Conservation (phyloP, 2,888 invertebrate species). For the Ophonus ardosiacus region DNA sequence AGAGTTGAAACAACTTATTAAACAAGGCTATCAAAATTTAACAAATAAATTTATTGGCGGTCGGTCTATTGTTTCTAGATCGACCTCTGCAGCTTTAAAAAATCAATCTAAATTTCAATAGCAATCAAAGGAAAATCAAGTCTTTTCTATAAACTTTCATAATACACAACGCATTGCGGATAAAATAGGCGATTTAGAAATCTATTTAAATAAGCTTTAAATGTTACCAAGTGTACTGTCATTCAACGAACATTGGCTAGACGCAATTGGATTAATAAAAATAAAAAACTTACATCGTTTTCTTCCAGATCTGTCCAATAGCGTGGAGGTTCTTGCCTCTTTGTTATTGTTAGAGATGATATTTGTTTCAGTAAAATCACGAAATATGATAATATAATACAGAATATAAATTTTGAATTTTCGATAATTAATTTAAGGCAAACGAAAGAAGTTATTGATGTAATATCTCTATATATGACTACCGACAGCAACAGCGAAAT, state of each 20-base stretch:
- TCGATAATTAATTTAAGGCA: constrained; percentile 8
- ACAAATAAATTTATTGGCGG: not conserved
- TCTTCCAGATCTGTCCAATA: too few relatives aligned
- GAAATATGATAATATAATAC: not conserved
- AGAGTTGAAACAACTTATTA: not conserved
- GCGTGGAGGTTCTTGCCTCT: not conserved
- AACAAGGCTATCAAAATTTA: not conserved
- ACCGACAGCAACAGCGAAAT: not conserved
- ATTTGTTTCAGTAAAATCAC: constrained; percentile 6
- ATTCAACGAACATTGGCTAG: too few relatives aligned
- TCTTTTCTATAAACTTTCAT: too few relatives aligned
- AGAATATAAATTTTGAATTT: constrained; percentile 9
- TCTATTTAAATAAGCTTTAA: too few relatives aligned
- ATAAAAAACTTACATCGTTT: not conserved
- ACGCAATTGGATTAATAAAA: too few relatives aligned
- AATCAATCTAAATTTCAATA: too few relatives aligned
- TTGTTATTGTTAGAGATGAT: too few relatives aligned
- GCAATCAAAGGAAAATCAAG: too few relatives aligned
- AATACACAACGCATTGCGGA: too few relatives aligned
- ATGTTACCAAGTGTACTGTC: too few relatives aligned
- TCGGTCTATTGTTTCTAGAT: not conserved
- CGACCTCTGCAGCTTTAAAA: too few relatives aligned
- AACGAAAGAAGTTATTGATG: not conserved
- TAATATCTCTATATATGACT: not conserved
- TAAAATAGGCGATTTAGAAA: too few relatives aligned